Evolutionary conservation across 2,888 invertebrate genomes (phyloP), one percentile per base, ranked within the genome.

Genomic region (Drosophila meridionalis): DNA sequence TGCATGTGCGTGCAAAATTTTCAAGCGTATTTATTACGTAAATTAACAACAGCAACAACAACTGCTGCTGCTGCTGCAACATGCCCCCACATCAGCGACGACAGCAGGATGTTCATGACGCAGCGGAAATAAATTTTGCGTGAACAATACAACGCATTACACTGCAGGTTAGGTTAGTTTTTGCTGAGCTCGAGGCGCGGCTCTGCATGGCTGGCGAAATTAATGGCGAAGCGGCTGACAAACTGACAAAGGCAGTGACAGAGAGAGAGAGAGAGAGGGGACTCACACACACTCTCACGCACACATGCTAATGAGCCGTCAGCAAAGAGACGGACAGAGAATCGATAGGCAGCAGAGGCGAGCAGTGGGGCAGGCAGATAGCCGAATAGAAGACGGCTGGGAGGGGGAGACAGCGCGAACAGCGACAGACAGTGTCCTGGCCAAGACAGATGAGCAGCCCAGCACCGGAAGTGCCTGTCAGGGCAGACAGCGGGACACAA

Each of bases 111-210:
- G 80, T 84, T 81, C 78, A 82, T 89, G 88, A 86, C 89, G 86
- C 81, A 76, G 82, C 84, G 85, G 76, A 85, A 88, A 89, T 89
- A 89, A 89, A 89, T 90, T 89, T 89, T 87, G 86, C 87, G 84
- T 87, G 86, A 87, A 86, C 83, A 89, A 90, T 90, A 87, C 86
- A 84, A 84, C 79, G 86, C 84, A 88, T 87, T 89, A 87, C 84
- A 86, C 76, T 83, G 86, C 89, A 88, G 86, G 82, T 89, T 88
- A 89, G 87, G 74, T 76, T 78, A 82, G 80, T 83, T 82, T 73
- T 69, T 61, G 2, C 6, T 36, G 65, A 70, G 66, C 66, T 48
- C 32, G 57, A 38, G 53, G 61, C 57, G 60, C 56, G 42, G 52
- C 30, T 36, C 45, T 42, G 60, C 26, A 40, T 58, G 61, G 74